Conservation (phyloP, 2,113 vertebrate genomes). For the Haliaeetus leucogaster region DNA sequence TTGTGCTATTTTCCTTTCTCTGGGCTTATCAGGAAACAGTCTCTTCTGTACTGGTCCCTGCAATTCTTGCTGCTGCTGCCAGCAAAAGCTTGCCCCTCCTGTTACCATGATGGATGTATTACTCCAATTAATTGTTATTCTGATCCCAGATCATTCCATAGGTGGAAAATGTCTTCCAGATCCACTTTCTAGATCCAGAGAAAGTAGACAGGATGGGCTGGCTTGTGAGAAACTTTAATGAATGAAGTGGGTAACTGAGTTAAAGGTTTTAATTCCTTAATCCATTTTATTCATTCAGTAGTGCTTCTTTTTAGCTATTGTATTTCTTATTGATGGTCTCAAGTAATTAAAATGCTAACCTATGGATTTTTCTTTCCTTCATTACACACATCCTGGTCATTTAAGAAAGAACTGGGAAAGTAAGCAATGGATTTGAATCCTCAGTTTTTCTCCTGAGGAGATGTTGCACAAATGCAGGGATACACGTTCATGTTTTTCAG, state of each 20-base stretch:
- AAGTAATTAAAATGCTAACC: neutral
- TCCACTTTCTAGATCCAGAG: neutral
- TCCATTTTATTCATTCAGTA: neutral
- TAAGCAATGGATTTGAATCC: neutral
- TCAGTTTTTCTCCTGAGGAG: neutral
- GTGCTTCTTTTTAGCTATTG: neutral
- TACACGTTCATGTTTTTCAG: neutral
- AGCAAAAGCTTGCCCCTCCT: neutral
- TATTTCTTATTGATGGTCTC: neutral
- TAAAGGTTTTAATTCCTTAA: neutral
- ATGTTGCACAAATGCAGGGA: neutral
- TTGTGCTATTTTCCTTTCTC: slow-evolving; percentile 1
- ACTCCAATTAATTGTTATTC: neutral
- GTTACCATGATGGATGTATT: neutral
- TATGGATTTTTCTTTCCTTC: neutral
- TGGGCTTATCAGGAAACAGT: neutral
- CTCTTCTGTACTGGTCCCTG: neutral
- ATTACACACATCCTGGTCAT: neutral
- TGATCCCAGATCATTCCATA: neutral
- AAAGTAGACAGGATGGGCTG: neutral
- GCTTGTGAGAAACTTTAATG: neutral
- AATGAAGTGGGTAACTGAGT: neutral
- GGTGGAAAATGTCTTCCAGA: neutral
- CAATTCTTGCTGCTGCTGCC: neutral
- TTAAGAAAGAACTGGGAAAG: neutral